Conservation (phyloP, 1,140 invertebrate genomes). For the Condylostylus longicornis region DNA sequence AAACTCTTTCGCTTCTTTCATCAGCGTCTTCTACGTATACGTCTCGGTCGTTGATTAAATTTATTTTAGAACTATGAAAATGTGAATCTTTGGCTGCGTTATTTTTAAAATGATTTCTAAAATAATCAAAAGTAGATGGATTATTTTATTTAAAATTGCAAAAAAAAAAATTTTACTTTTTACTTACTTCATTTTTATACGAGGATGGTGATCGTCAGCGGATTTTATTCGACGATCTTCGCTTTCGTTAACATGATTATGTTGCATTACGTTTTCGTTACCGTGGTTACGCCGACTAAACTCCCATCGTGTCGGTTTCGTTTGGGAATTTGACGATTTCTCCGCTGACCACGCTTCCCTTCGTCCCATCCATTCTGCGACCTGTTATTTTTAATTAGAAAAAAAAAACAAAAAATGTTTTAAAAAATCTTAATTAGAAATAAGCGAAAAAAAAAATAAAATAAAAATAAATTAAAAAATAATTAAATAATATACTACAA, state of each 20-base stretch:
- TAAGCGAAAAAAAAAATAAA: too few relatives aligned
- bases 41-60: constrained; percentile 39
- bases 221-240: constrained; percentile 16
- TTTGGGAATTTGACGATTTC: constrained; percentile 40
- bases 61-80: constrained; percentile 31
- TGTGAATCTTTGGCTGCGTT: constrained; percentile 25
- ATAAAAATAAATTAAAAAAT: too few relatives aligned
- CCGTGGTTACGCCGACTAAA: constrained; percentile 41
- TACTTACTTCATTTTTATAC: constrained; percentile 26
- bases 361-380: constrained; percentile 49
- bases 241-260: constrained; percentile 4
- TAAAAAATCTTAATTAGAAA: too few relatives aligned
- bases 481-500: too few relatives aligned
- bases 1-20: constrained; percentile 32
- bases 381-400: constrained; percentile 14
- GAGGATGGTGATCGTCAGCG: constrained; percentile 23
- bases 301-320: constrained; percentile 52
- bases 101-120: constrained; percentile 9
- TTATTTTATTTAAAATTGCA: neutral
- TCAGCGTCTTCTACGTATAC: constrained; percentile 44
- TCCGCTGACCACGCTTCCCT: constrained; percentile 67
- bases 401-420: neutral
- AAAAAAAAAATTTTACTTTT: neutral
- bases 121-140: neutral
- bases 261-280: constrained; percentile 27